A percentile compares a stretch with the other conserved stretches of the same genome.
These are phyloP conservation scores for Sericinus montela DNA, from an alignment of 2,888 invertebrate species.

Conservation along the genomic window DNA sequence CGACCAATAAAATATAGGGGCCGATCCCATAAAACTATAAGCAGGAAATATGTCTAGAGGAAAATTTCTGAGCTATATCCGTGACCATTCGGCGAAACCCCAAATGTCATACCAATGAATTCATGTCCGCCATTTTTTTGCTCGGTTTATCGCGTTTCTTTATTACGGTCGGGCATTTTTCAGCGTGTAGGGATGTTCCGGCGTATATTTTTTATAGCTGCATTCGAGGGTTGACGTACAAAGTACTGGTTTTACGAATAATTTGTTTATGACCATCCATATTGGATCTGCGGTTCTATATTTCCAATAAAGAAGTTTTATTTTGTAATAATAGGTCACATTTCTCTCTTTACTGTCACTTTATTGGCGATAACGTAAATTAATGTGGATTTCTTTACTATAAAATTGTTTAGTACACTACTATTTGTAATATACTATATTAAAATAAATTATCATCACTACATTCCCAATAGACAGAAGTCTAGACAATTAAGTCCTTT, in stretches of 20 bases:
- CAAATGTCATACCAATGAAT: constrained; percentile 79
- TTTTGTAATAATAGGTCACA: constrained; percentile 34
- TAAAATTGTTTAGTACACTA: no score
- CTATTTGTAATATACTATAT: no score
- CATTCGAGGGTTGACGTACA: constrained; percentile 48
- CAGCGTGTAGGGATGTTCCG: constrained; percentile 34
- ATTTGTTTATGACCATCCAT: constrained; percentile 71
- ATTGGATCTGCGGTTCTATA: constrained; percentile 54
- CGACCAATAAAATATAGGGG: constrained; percentile 70
- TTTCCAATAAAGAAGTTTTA: constrained; percentile 36
- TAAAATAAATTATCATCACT: no score
- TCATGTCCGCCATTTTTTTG: constrained; percentile 74
- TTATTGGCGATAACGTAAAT: constrained; percentile 26
- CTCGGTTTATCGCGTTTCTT: constrained; percentile 73
- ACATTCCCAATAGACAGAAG: no score
- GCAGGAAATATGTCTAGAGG: constrained; percentile 60
- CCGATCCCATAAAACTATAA: constrained; percentile 75
- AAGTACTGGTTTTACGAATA: constrained; percentile 57
- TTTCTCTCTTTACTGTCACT: constrained; percentile 34
- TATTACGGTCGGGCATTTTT: constrained; percentile 71
- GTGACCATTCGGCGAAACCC: constrained; percentile 65
- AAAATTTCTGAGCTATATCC: constrained; percentile 52
- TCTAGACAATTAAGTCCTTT: no score
- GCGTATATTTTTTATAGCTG: constrained; percentile 47
- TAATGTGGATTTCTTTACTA: background rate